A percentile compares a stretch with the other conserved stretches of the same genome.
Evolutionary conservation across 2,888 invertebrate genomes (phyloP).

Genomic region (Hymenopus coronatus): DNA sequence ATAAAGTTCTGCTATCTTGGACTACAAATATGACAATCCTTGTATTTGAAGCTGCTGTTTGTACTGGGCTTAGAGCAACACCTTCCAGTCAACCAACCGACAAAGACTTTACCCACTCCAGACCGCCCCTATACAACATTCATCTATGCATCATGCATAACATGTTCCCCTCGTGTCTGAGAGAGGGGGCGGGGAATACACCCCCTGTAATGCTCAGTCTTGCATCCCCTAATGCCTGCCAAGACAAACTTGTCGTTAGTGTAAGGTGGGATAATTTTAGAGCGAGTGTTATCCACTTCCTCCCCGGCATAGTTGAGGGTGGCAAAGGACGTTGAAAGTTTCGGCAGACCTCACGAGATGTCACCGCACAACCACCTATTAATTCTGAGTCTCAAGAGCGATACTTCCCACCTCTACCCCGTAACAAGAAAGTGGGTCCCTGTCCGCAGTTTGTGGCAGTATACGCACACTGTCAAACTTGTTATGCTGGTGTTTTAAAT

Average conservation of each 20-base stretch:
- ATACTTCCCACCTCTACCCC: not conserved
- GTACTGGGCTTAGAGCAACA: not conserved
- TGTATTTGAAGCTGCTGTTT: not conserved
- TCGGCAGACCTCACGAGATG: not conserved
- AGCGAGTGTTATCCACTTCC: not conserved
- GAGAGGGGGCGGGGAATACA: not conserved
- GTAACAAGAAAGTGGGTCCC: not conserved
- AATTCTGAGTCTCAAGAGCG: not conserved
- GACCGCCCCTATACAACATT: not conserved
- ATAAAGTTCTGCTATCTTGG: too few species aligned
- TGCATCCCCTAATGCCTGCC: constrained; percentile 3
- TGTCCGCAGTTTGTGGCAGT: not conserved
- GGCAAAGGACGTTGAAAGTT: not conserved
- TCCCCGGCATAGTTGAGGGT: not conserved
- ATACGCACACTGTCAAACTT: too few species aligned
- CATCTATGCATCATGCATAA: constrained; percentile 4
- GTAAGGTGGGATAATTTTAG: constrained; percentile 2
- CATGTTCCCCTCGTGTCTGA: not conserved
- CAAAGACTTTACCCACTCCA: not conserved
- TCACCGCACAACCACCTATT: not conserved
- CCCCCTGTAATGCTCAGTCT: not conserved
- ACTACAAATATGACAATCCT: not conserved
- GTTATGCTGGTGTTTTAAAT: too few species aligned
- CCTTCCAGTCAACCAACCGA: not conserved
- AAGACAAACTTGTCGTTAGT: not conserved